These are phyloP conservation scores for Protula sp. DNA, from an alignment of 2,888 invertebrate genomes.

Conservation along the genomic window DNA sequence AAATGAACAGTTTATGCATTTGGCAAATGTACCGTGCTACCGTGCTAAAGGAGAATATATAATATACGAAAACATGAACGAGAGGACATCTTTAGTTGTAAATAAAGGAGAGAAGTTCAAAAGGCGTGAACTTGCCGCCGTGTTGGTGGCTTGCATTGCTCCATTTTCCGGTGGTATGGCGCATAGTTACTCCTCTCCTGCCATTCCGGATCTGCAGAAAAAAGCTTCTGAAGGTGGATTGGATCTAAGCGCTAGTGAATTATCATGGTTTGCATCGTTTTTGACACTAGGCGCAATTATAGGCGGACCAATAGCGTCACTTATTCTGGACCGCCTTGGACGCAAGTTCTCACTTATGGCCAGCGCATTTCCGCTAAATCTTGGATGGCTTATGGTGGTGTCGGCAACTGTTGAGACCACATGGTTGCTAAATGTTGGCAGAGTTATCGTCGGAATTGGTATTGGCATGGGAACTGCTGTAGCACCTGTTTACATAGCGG, in stretches of 20 bases:
- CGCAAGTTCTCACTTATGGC: slow-evolving; percentile 58
- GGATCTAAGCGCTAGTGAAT: slow-evolving; percentile 55
- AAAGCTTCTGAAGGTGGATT: too few species aligned
- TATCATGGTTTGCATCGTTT: slow-evolving; percentile 47
- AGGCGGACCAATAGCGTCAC: slow-evolving; percentile 68
- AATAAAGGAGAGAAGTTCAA: too few species aligned
- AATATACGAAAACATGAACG: too few species aligned
- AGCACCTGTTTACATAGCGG: slow-evolving; percentile 87
- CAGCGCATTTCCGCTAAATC: slow-evolving; percentile 64
- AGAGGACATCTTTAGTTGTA: too few species aligned
- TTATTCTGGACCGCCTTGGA: slow-evolving; percentile 66
- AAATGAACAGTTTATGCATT: too few species aligned
- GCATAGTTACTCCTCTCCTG: too few species aligned
- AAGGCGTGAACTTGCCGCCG: too few species aligned
- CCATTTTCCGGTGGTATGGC: too few species aligned
- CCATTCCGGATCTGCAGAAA: too few species aligned
- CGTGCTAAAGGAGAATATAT: too few species aligned
- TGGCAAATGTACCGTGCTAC: too few species aligned
- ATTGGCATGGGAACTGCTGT: slow-evolving; percentile 79
- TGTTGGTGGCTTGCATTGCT: too few species aligned
- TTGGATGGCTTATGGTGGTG: slow-evolving; percentile 78
- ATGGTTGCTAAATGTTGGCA: slow-evolving; percentile 64
- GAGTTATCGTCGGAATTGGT: slow-evolving; percentile 61
- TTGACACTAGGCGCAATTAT: slow-evolving; percentile 57
- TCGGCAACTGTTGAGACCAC: slow-evolving; percentile 54